A percentile compares a stretch with the other conserved stretches of the same genome.
Evolutionary conservation across 2,797 vertebrate species (phyloP).

Genomic region (Columba guinea): DNA sequence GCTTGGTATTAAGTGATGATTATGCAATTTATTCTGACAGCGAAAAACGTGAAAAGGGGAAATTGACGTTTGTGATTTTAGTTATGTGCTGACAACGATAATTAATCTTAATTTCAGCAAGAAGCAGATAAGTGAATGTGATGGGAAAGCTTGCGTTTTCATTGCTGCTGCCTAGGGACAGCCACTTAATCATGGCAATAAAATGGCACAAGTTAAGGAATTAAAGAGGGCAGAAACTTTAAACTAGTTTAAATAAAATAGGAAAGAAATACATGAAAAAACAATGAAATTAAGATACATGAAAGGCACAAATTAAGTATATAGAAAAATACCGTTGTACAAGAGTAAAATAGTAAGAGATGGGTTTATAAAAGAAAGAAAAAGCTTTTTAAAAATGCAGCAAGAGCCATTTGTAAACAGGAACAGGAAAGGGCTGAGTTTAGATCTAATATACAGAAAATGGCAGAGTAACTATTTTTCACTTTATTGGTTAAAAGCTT

Average conservation of each 20-base stretch:
- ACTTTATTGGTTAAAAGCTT: neutral
- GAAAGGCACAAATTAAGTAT: neutral
- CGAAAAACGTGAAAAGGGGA: constrained; percentile 69
- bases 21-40: constrained; percentile 77
- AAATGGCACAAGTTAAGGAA: neutral
- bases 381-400: neutral
- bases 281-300: neutral
- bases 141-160: constrained; percentile 27
- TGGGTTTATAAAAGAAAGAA: neutral
- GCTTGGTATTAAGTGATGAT: constrained; percentile 69
- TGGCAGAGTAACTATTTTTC: neutral
- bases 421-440: neutral
- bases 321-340: neutral
- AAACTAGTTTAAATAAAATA: neutral
- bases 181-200: constrained; percentile 35
- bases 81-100: constrained; percentile 72
- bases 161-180: constrained; percentile 37
- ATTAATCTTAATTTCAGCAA: constrained; percentile 69
- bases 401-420: neutral
- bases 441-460: neutral
- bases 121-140: constrained; percentile 35
- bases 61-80: constrained; percentile 74
- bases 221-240: neutral
- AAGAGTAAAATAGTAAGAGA: neutral
- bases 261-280: neutral